Conservation (phyloP, 2,888 invertebrate genomes). For the Stenotaenia linearis region DNA sequence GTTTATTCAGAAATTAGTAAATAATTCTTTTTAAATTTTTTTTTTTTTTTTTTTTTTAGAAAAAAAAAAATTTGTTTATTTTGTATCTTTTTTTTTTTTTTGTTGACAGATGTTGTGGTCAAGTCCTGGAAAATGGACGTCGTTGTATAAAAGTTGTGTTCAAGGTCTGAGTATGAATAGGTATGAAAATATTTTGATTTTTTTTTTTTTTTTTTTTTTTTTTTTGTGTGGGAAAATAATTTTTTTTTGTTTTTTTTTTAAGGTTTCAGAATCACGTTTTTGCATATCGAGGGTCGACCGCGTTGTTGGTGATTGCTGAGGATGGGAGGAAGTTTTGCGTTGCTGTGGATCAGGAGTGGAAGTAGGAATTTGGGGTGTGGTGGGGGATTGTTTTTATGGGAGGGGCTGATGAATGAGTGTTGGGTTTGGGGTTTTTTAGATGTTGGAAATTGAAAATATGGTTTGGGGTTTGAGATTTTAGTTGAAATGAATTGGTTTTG, state of each 20-base stretch:
- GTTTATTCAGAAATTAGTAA: slow-evolving; percentile 52
- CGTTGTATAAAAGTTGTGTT: slow-evolving; percentile 74
- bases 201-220: slow-evolving; percentile 24
- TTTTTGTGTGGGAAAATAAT: not conserved
- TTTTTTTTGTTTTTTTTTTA: slow-evolving; percentile 27
- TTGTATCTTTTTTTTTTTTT: no score
- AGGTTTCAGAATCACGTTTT: slow-evolving; percentile 79
- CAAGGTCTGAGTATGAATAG: slow-evolving; percentile 84
- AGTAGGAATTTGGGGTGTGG: slow-evolving; percentile 56
- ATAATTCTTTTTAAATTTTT: not conserved
- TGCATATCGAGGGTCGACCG: slow-evolving; percentile 60
- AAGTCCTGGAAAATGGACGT: slow-evolving; percentile 57
- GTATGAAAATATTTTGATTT: slow-evolving; percentile 38
- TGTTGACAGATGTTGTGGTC: slow-evolving; percentile 13
- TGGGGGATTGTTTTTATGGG: no score
- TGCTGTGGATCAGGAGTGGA: slow-evolving; percentile 74
- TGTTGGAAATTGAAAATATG: no score
- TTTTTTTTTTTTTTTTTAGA: not conserved
- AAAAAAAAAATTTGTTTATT: no score
- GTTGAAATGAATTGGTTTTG: no score
- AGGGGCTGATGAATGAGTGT: no score
- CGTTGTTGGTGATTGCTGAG: slow-evolving; percentile 54
- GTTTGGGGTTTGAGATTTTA: no score
- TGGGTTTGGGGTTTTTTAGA: no score
- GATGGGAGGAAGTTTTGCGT: slow-evolving; percentile 67